Evolutionary conservation across 1,140 invertebrate species (phyloP), one percentile per base, ranked within the genome.

Genomic region (Calliphora vicina): DNA sequence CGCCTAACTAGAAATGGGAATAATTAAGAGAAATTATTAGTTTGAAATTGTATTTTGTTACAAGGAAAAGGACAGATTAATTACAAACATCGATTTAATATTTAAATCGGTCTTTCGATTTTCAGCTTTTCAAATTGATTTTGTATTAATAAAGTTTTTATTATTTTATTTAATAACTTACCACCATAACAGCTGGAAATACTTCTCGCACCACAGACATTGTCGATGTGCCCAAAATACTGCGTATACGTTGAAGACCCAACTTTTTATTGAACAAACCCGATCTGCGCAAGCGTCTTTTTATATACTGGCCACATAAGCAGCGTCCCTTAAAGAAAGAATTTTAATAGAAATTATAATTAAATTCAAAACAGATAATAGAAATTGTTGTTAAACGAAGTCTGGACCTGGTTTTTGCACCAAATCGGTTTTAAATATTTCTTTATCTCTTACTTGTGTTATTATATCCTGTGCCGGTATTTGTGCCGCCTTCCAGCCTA

Each of bases 181-280:
- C 90, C 87, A 89, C 86, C 83, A 88, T 88, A n/a, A 91, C 86
- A 6, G 93, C 92, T 3, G 93, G 93, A 85, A 93, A 93, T 13
- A 94, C 94, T 84, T 94, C 93, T 0, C 91, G 88, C 2, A 94
- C 91, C 2, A 92, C 88, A 15, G 90, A 87, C 45, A 92, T 88
- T 13, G 90, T 89, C 20, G 90, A 88, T 23, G 93, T 86, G 43
- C 93, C 91, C 15, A 94, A 91, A 2, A 93, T 92, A 82, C 93
- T 94, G 50, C 94, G 88, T 81, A 95, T 91, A 43, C 94, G 89
- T 83, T 94, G 94, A 12, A 96, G 87, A 0, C 94, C 94, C n/a
- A 95, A 88, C 87, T 95, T 95, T 71, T 93, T 93, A 78, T 94
- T 93, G 71, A 94, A 93, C 25, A 95, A 91, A 1, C 94, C 93